These are phyloP conservation scores for Mormoops blainvillei DNA, from an alignment of 2,113 vertebrate genomes.

Conservation along the genomic window DNA sequence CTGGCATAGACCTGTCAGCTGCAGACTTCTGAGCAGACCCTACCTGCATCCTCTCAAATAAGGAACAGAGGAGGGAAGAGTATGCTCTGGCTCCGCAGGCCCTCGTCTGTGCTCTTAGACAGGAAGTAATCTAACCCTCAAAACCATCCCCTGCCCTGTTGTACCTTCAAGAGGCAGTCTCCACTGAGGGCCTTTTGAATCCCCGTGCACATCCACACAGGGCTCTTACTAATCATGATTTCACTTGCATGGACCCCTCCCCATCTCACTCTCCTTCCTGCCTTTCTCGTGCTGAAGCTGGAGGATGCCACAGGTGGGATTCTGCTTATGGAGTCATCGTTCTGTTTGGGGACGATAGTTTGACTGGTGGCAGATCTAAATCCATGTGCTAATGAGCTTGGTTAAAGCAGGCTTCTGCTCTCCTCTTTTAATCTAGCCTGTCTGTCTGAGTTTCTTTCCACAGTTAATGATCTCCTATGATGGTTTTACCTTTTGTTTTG, in stretches of 20 bases:
- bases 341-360: slow-evolving; percentile 6
- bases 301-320: background rate
- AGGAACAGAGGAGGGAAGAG: background rate
- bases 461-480: slow-evolving; percentile 68
- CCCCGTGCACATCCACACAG: background rate
- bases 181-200: background rate
- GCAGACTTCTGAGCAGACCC: background rate
- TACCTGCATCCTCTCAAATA: background rate
- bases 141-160: background rate
- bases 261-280: background rate
- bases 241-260: background rate
- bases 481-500: slow-evolving; percentile 69
- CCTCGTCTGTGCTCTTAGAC: background rate
- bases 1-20: background rate
- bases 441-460: slow-evolving; percentile 53
- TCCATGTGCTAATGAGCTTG: slow-evolving; percentile 57
- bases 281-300: background rate
- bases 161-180: background rate
- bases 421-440: slow-evolving; percentile 61
- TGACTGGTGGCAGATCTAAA: slow-evolving; percentile 39
- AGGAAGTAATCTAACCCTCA: background rate
- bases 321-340: background rate
- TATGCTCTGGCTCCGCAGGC: background rate
- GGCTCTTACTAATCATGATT: background rate
- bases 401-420: slow-evolving; percentile 34